Evolutionary conservation across 2,888 invertebrate species (phyloP).

Genomic region (Phytoseiulus persimilis): DNA sequence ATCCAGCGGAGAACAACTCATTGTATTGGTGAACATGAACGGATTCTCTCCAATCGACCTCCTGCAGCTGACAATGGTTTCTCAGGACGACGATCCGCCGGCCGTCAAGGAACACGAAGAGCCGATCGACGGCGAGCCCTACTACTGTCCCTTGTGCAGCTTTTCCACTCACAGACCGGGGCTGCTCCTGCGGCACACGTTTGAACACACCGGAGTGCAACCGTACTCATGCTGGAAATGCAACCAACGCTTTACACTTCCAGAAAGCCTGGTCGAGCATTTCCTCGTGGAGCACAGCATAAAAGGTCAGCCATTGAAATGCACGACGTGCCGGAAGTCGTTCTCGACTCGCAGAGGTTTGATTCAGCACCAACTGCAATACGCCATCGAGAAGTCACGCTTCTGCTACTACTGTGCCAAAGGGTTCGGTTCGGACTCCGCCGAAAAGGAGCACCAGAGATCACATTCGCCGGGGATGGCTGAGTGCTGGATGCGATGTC

Average conservation of each 20-base stretch:
- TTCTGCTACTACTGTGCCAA: constrained; percentile 37
- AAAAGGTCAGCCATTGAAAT: constrained; percentile 10
- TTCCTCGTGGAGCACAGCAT: constrained; percentile 22
- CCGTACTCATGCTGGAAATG: constrained; percentile 37
- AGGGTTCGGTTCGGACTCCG: constrained; percentile 36
- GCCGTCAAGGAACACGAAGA: constrained; percentile 17
- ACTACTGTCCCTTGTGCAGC: constrained; percentile 13
- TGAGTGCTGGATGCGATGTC: constrained; percentile 21
- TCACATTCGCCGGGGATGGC: constrained; percentile 29
- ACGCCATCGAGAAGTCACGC: constrained; percentile 25
- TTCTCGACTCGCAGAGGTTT: constrained; percentile 22
- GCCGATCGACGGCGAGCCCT: constrained; percentile 7
- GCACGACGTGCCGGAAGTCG: constrained; percentile 23
- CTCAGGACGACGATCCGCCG: constrained; percentile 36
- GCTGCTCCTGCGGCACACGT: constrained; percentile 23
- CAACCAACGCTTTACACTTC: constrained; percentile 28
- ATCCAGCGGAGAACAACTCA: not conserved
- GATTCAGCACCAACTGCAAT: constrained; percentile 26
- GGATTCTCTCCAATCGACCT: constrained; percentile 31
- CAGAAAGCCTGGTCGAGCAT: constrained; percentile 12
- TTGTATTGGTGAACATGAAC: not conserved
- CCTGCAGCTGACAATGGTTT: constrained; percentile 32
- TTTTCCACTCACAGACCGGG: constrained; percentile 17
- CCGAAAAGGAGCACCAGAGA: constrained; percentile 16
- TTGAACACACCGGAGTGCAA: constrained; percentile 36